phyloP scores from a whole-genome alignment of 2,113 vertebrate species.

The Otis tarda region DNA sequence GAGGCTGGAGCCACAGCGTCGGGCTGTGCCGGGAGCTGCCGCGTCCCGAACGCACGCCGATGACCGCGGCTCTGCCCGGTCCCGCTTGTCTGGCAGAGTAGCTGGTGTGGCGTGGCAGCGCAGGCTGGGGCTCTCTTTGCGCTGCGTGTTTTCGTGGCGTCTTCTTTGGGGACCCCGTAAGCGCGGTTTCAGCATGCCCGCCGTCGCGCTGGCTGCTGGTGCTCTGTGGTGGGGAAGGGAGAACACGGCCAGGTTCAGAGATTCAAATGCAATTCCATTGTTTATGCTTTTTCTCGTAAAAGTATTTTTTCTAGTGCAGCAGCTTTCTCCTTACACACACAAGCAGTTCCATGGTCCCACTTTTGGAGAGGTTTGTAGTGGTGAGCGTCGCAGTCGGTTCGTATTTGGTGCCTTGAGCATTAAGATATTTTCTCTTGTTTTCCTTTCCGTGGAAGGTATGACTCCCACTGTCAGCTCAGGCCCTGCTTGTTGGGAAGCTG shows the following conservation, averaged over 20 bases:
- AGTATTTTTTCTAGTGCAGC: background rate
- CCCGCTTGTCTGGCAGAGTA: background rate
- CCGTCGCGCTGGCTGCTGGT: background rate
- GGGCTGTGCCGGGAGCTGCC: accelerated
- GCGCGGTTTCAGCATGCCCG: background rate
- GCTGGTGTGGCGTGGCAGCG: background rate
- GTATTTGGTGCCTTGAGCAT: background rate
- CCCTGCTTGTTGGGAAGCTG: background rate
- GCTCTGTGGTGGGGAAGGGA: background rate
- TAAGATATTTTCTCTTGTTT: background rate
- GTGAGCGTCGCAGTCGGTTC: accelerated
- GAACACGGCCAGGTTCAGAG: background rate
- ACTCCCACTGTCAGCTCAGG: background rate
- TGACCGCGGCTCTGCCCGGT: background rate
- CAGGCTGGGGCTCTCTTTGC: background rate
- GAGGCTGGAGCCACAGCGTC: background rate
- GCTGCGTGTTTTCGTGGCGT: accelerated
- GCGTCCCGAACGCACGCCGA: no score
- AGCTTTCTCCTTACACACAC: background rate
- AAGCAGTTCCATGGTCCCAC: accelerated
- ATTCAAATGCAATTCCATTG: no score
- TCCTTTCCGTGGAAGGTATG: background rate
- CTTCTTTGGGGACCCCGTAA: background rate
- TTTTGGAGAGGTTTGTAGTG: background rate
- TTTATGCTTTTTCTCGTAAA: background rate